A percentile compares a stretch with the other conserved stretches of the same genome.
phyloP scores from a whole-genome alignment of 2,888 invertebrate species.

The Antitype chi region DNA sequence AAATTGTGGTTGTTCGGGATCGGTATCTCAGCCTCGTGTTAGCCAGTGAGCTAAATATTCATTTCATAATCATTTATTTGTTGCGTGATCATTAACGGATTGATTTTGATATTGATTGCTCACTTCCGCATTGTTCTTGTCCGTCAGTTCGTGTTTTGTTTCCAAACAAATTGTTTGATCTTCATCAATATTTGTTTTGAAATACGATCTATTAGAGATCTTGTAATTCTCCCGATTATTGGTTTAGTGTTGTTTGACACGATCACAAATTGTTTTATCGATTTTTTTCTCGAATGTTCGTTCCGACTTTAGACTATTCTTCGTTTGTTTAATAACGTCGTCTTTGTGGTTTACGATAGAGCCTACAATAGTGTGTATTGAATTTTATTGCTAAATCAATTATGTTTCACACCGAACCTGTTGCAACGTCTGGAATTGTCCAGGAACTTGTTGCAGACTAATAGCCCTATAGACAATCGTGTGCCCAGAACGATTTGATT shows the following conservation, averaged over 20 bases:
- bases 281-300: conserved; percentile 27
- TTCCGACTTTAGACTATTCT: neutral
- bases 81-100: conserved; percentile 84
- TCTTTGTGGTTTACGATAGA: neutral
- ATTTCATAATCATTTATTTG: conserved; percentile 86
- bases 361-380: neutral
- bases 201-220: conserved; percentile 62
- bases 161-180: conserved; percentile 69
- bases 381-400: conserved; percentile 45
- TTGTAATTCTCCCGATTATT: conserved; percentile 57
- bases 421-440: conserved; percentile 37
- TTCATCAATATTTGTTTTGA: conserved; percentile 65
- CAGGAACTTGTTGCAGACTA: conserved; percentile 58
- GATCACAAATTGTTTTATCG: conserved; percentile 34
- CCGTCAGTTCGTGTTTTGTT: conserved; percentile 72
- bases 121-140: conserved; percentile 83
- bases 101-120: conserved; percentile 87
- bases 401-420: conserved; percentile 31
- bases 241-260: conserved; percentile 53
- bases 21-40: conserved; percentile 50
- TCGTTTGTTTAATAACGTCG: neutral
- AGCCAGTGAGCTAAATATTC: conserved; percentile 75
- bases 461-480: conserved; percentile 59
- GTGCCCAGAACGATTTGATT: conserved; percentile 68
- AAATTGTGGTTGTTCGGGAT: conserved; percentile 74